Evolutionary conservation across 2,797 vertebrate genomes (phyloP).

Genomic region (Epinephelus malabaricus): DNA sequence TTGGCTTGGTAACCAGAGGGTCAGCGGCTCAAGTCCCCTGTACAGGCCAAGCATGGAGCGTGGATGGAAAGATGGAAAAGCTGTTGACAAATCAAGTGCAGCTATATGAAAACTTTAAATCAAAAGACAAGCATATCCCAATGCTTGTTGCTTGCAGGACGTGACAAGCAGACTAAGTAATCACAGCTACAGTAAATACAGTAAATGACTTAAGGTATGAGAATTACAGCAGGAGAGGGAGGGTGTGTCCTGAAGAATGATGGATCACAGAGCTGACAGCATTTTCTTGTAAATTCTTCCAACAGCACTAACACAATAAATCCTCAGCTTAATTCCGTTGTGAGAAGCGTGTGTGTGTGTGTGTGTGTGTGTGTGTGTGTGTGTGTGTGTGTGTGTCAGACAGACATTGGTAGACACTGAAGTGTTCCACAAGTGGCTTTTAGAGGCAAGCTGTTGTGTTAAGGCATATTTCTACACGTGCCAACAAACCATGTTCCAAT

Average conservation of each 20-base stretch:
- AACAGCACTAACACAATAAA: conserved; percentile 38
- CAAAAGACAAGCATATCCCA: not conserved
- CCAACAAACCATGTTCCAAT: not conserved
- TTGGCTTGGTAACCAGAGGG: too few species aligned
- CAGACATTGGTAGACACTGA: not conserved
- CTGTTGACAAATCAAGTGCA: not conserved
- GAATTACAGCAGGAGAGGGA: conserved; percentile 20
- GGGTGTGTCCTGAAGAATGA: conserved; percentile 29
- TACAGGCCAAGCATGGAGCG: too few species aligned
- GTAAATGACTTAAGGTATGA: conserved; percentile 31
- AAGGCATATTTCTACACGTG: not conserved
- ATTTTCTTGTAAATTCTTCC: conserved; percentile 52
- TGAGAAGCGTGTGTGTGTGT: conserved; percentile 17
- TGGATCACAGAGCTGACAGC: conserved; percentile 45
- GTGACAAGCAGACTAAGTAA: conserved; percentile 7
- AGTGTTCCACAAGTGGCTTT: conserved; percentile 21
- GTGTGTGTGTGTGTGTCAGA: not conserved
- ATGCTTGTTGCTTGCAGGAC: not conserved
- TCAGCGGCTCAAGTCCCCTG: too few species aligned
- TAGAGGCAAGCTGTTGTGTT: not conserved
- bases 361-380: conserved; percentile 10
- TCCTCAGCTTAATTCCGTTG: conserved; percentile 35
- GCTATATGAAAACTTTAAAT: not conserved
- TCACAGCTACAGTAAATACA: conserved; percentile 22
- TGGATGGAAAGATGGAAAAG: conserved; percentile 1